phyloP scores from a whole-genome alignment of 2,888 invertebrate genomes.

The Drosophila pseudotakahashii region DNA sequence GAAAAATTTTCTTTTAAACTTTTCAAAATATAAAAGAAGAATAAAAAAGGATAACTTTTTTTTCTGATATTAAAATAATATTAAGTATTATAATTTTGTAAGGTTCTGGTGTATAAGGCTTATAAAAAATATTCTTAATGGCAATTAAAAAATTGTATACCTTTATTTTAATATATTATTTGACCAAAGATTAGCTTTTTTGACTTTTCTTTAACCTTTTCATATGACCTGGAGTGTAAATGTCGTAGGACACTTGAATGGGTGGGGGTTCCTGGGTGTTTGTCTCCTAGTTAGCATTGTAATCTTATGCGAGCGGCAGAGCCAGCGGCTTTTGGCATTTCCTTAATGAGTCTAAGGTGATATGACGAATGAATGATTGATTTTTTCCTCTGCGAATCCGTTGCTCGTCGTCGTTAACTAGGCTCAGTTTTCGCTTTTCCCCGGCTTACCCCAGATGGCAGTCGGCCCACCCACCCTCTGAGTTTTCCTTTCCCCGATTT shows the following conservation, averaged over 20 bases:
- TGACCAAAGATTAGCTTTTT: no score
- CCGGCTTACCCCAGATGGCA: neutral
- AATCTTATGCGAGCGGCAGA: conserved; percentile 29
- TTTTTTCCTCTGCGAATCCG: conserved; percentile 52
- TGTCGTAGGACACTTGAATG: neutral
- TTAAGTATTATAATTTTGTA: no score
- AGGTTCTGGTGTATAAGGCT: no score
- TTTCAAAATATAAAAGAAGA: no score
- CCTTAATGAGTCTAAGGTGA: conserved; percentile 77
- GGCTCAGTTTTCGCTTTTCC: conserved; percentile 23
- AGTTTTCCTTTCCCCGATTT: conserved; percentile 65
- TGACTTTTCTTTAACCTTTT: no score
- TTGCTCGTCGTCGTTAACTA: conserved; percentile 16
- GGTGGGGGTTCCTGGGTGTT: conserved; percentile 1
- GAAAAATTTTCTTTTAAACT: no score
- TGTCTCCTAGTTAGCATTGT: conserved; percentile 27
- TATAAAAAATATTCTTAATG: no score
- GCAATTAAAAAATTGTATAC: no score
- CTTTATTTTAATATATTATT: neutral
- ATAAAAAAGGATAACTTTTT: no score
- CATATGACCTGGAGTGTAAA: neutral
- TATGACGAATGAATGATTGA: conserved; percentile 80
- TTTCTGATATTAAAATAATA: no score
- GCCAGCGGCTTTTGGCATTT: conserved; percentile 43
- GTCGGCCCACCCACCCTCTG: conserved; percentile 11